Base-by-base conservation (phyloP, 1,140 invertebrate species). In the Tetramorium alpestre region DNA sequence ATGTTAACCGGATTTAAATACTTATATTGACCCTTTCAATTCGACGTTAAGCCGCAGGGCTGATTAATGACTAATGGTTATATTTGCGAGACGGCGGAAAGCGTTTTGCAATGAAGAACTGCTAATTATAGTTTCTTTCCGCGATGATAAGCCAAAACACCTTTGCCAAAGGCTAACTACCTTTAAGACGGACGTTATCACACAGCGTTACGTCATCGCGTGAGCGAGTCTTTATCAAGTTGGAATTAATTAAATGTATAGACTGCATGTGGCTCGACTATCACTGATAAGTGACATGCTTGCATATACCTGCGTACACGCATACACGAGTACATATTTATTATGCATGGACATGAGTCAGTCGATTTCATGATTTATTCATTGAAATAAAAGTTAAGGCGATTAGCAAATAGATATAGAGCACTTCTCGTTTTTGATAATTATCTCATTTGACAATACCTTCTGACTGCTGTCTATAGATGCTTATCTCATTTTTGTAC, bases 131-230 rank as follows among this genome's bases (percentile, higher is more conserved):
- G 41, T 75, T 25, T 72, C 80, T 58, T 47, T 47, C 8, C 54
- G 41, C 41, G 41, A 33, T 18, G 41, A 82, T 73, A 73, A 44
- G 1, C 10, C 18, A 28, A 47, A 49, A 62, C 41, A 60, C 44
- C 69, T 82, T 82, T 16, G 6, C 44, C 69, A 73, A 73, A 82
- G 67, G 69, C 41, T 84, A 84, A 84, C 25, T 75, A 84, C 38
- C 80, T 84, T 75, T 84, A 70, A 47, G n/a, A 5, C 6, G 28
- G 28, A 28, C 11, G 41, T 44, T 84, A 84, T 84, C 80, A 41
- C 56, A 44, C 25, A 28, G 18, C 3, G 16, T 84, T 84, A 73
- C 54, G 25, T 84, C 80, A 75, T 84, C 56, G 44, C 54, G 25
- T 60, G 80, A 47, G 54, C 47, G 41, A 58, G 54, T 84, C 41